These are phyloP conservation scores for Pecten maximus DNA, from an alignment of 2,888 invertebrate species.

Conservation along the genomic window DNA sequence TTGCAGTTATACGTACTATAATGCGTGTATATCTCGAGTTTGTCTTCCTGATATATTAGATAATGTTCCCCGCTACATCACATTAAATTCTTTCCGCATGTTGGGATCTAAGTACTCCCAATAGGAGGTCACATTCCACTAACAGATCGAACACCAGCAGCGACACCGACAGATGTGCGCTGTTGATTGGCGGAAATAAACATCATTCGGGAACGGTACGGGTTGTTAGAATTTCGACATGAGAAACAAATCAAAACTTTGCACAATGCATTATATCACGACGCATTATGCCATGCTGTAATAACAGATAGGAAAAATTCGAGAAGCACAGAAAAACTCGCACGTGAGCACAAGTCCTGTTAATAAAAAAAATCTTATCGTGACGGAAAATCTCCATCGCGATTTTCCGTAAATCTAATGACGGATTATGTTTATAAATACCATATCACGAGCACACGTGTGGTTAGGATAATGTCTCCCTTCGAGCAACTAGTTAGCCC, in stretches of 20 bases:
- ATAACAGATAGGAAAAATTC: too few relatives aligned
- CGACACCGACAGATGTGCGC: neutral
- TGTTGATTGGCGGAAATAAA: neutral
- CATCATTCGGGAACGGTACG: neutral
- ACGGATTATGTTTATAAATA: constrained; percentile 29
- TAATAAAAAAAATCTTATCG: neutral
- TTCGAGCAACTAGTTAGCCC: neutral
- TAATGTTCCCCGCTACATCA: constrained; percentile 4
- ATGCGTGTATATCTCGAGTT: neutral
- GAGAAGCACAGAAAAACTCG: neutral
- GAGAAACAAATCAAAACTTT: neutral
- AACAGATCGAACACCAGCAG: neutral
- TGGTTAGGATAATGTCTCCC: neutral
- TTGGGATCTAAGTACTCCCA: constrained; percentile 4
- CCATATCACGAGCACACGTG: constrained; percentile 16
- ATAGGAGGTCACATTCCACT: constrained; percentile 13
- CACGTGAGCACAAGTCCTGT: neutral
- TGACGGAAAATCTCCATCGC: constrained; percentile 16
- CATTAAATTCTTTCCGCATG: constrained; percentile 21
- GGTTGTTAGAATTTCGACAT: neutral
- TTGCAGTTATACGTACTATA: neutral
- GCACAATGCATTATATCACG: neutral
- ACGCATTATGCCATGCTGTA: neutral
- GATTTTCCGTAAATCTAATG: neutral
- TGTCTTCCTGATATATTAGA: neutral